Evolutionary conservation across 2,888 invertebrate genomes (phyloP).

Genomic region (Pasiphila rectangulata): DNA sequence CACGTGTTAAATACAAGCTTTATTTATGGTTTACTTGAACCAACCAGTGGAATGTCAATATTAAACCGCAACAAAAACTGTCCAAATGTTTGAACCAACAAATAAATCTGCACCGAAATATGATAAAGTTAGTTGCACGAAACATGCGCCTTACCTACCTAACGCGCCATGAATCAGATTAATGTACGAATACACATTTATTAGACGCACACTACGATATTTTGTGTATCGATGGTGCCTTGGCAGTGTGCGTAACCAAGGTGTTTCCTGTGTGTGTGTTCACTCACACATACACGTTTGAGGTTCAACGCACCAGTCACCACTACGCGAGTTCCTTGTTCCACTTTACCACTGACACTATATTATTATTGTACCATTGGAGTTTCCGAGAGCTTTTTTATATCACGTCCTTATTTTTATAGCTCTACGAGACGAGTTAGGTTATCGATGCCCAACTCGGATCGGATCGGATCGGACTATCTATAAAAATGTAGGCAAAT

Average conservation of each 20-base stretch:
- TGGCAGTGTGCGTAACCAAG: constrained; percentile 36
- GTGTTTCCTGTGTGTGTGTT: constrained; percentile 36
- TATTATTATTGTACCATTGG: constrained; percentile 76
- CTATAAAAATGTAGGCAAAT: background rate
- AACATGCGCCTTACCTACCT: constrained; percentile 48
- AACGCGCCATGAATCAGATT: constrained; percentile 68
- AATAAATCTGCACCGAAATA: constrained; percentile 25
- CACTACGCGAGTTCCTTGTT: constrained; percentile 80
- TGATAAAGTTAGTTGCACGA: constrained; percentile 35
- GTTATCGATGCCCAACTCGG: constrained; percentile 18
- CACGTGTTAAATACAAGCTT: too few species aligned
- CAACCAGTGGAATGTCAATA: background rate
- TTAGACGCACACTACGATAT: constrained; percentile 42
- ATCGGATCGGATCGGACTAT: too few species aligned
- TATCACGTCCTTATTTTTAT: constrained; percentile 44
- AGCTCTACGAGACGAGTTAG: constrained; percentile 21
- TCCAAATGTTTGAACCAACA: constrained; percentile 10
- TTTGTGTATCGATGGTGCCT: constrained; percentile 27
- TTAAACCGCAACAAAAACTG: constrained; percentile 11
- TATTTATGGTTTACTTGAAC: too few species aligned
- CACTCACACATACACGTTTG: constrained; percentile 51
- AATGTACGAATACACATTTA: constrained; percentile 49
- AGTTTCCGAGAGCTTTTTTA: constrained; percentile 63
- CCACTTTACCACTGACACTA: constrained; percentile 78
- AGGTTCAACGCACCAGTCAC: constrained; percentile 78